Conservation (phyloP, 1,140 invertebrate species). For the Drepana arcuata region DNA sequence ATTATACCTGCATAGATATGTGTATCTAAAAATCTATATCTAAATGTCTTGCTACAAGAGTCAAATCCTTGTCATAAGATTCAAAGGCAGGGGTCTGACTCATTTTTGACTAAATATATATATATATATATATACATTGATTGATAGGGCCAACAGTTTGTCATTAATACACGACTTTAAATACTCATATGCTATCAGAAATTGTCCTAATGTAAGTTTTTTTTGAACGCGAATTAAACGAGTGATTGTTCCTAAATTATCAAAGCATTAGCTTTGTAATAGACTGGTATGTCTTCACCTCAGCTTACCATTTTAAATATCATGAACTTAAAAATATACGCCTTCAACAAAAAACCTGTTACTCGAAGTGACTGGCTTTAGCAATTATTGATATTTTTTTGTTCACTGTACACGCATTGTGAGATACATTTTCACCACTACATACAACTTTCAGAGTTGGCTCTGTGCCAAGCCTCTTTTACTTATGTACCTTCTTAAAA, state of each 20-base stretch:
- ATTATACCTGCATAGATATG: neutral
- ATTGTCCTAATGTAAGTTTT: too few species aligned
- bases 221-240: too few species aligned
- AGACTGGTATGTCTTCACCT: neutral
- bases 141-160: too few species aligned
- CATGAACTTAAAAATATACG: too few species aligned
- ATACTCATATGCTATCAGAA: too few species aligned
- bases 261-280: neutral
- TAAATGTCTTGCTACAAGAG: too few species aligned
- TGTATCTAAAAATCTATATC: neutral
- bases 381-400: neutral
- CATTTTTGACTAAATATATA: too few species aligned
- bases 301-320: too few species aligned
- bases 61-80: too few species aligned
- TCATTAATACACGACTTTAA: too few species aligned
- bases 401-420: neutral
- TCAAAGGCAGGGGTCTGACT: too few species aligned
- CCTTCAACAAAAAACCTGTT: slow-evolving; percentile 3
- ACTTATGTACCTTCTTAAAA: slow-evolving; percentile 17
- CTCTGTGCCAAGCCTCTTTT: slow-evolving; percentile 14
- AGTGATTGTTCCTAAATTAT: neutral
- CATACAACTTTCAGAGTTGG: slow-evolving; percentile 19
- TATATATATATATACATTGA: too few species aligned
- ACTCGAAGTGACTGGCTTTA: neutral
- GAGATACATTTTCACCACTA: slow-evolving; percentile 22